Percentiles rank a stretch among this genome's conserved stretches.
Evolutionary conservation across 1,140 invertebrate species (phyloP).

Genomic region (Bombus sibiricus): DNA sequence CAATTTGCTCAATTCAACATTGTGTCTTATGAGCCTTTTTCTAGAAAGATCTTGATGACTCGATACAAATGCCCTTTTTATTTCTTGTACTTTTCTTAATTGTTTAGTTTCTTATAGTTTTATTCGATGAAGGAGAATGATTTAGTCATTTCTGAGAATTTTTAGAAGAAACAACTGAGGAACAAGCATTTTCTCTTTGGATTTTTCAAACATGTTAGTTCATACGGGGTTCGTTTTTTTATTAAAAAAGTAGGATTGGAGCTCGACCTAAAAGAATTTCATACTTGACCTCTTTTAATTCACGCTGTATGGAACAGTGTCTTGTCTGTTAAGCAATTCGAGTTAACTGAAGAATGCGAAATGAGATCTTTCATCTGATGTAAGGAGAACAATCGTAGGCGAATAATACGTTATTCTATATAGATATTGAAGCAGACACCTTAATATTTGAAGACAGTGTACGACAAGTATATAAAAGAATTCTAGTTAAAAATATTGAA

Average conservation of each 20-base stretch:
- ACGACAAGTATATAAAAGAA: no score
- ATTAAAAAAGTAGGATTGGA: neutral
- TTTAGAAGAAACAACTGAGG: no score
- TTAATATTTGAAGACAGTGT: neutral
- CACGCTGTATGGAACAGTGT: neutral
- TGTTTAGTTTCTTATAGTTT: no score
- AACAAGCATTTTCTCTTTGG: neutral
- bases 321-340: constrained; percentile 7
- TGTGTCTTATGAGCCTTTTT: neutral
- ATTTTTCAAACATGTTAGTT: neutral
- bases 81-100: no score
- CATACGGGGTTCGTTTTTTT: neutral
- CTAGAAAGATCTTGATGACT: no score
- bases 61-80: no score
- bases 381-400: constrained; percentile 5
- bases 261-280: neutral
- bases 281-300: constrained; percentile 1
- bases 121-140: no score
- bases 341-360: neutral
- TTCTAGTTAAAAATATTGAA: no score
- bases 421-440: neutral
- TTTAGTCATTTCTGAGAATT: no score
- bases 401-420: neutral
- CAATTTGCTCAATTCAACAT: no score
- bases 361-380: neutral